A percentile compares a stretch with the other conserved stretches of the same genome.
phyloP scores from a whole-genome alignment of 1,140 invertebrate genomes.

The Colletes latitarsis region DNA sequence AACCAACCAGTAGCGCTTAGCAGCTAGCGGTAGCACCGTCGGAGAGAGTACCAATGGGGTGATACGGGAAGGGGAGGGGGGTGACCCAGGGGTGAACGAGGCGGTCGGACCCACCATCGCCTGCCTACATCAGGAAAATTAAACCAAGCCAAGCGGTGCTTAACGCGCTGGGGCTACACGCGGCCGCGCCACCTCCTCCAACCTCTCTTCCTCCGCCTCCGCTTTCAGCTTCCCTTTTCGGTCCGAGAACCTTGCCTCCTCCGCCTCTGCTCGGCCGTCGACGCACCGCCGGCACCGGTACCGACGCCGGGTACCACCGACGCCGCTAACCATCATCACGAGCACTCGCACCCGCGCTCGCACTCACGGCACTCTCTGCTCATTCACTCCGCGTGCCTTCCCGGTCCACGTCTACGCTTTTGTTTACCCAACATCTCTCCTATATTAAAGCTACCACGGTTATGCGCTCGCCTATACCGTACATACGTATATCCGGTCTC shows the following conservation, averaged over 20 bases:
- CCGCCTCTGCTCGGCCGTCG: slow-evolving; percentile 48
- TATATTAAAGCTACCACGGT: slow-evolving; percentile 76
- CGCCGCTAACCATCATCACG: slow-evolving; percentile 59
- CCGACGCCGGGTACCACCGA: slow-evolving; percentile 41
- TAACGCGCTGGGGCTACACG: slow-evolving; percentile 80
- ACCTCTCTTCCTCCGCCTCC: slow-evolving; percentile 61
- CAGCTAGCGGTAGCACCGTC: slow-evolving; percentile 37
- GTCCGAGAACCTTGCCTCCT: slow-evolving; percentile 58
- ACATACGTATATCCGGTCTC: slow-evolving; percentile 52
- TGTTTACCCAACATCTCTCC: slow-evolving; percentile 80
- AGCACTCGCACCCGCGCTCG: slow-evolving; percentile 56
- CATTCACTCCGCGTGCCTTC: slow-evolving; percentile 69
- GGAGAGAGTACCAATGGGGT: slow-evolving; percentile 67
- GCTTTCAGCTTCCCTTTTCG: slow-evolving; percentile 63
- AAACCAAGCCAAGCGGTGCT: slow-evolving; percentile 81
- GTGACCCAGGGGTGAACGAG: slow-evolving; percentile 74
- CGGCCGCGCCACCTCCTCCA: slow-evolving; percentile 71
- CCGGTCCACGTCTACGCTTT: slow-evolving; percentile 77
- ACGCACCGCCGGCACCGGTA: slow-evolving; percentile 47
- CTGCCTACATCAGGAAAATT: slow-evolving; percentile 82
- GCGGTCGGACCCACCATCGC: slow-evolving; percentile 74
- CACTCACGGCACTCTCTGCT: slow-evolving; percentile 54
- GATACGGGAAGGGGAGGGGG: slow-evolving; percentile 63
- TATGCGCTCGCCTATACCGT: slow-evolving; percentile 38
- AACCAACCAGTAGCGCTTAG: slow-evolving; percentile 59